phyloP scores from a whole-genome alignment of 2,797 vertebrate genomes.

The Potorous gilbertii region DNA sequence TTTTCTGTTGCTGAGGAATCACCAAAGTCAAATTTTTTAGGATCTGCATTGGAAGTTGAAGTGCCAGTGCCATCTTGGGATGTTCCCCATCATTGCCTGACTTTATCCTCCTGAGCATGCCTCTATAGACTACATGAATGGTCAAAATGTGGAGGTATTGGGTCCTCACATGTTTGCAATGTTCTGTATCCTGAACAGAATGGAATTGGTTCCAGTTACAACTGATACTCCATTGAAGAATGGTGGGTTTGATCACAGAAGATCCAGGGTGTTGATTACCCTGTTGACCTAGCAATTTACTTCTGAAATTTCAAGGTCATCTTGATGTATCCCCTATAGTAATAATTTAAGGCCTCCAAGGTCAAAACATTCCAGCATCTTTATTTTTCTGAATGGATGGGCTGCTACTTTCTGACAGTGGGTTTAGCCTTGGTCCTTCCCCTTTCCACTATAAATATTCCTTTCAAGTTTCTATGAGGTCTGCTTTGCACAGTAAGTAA shows the following conservation, averaged over 20 bases:
- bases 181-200: not conserved
- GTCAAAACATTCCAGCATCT: not conserved
- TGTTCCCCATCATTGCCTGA: not conserved
- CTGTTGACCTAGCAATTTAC: not conserved
- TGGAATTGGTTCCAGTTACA: not conserved
- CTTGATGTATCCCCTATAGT: not conserved
- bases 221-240: not conserved
- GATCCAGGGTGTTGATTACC: not conserved
- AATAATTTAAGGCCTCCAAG: not conserved
- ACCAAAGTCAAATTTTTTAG: not conserved
- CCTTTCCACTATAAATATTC: not conserved
- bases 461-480: not conserved
- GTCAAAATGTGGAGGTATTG: not conserved
- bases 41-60: not conserved
- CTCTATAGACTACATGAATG: not conserved
- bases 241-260: not conserved
- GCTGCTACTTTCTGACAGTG: not conserved
- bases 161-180: not conserved
- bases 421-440: not conserved
- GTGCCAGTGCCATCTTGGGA: not conserved
- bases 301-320: not conserved
- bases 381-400: not conserved
- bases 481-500: not conserved
- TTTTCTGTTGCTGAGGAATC: not conserved
- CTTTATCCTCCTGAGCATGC: not conserved